Evolutionary conservation across 2,888 invertebrate species (phyloP).

Genomic region (Caenorhabditis sulstoni): DNA sequence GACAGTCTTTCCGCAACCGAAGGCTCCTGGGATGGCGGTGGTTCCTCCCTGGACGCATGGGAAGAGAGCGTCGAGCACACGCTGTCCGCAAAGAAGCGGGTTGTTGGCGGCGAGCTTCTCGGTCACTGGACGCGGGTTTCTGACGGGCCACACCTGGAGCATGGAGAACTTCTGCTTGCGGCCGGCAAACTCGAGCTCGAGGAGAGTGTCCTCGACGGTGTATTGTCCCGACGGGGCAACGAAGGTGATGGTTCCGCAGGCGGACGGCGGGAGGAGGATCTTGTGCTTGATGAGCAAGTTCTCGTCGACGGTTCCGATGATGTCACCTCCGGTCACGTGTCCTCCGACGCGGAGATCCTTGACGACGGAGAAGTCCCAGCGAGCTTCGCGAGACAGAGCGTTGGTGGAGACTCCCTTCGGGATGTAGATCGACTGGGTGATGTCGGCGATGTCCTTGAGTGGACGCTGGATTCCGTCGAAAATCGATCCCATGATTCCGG

Average conservation of each 20-base stretch:
- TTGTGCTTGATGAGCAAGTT: constrained; percentile 97
- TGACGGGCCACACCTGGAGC: constrained; percentile 98
- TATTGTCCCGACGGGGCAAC: constrained; percentile 95
- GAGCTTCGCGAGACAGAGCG: constrained; percentile 87
- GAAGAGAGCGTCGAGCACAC: constrained; percentile 97
- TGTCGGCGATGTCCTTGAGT: constrained; percentile 92
- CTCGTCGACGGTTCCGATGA: constrained; percentile 96
- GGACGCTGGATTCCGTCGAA: constrained; percentile 99
- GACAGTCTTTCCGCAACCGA: constrained; percentile 99
- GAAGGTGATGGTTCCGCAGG: constrained; percentile 96
- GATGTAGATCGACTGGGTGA: constrained; percentile 97
- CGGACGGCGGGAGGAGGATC: constrained; percentile 93
- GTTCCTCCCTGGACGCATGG: constrained; percentile 86
- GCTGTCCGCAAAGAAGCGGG: constrained; percentile 96
- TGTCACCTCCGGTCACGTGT: constrained; percentile 96
- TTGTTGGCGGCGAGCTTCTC: constrained; percentile 99
- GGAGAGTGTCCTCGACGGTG: constrained; percentile 92
- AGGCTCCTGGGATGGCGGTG: constrained; percentile 85
- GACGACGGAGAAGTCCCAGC: constrained; percentile 93
- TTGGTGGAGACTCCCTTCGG: constrained; percentile 96
- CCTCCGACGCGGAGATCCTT: constrained; percentile 87
- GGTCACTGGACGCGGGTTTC: constrained; percentile 95
- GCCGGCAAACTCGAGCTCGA: constrained; percentile 99
- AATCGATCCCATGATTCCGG: constrained; percentile 98
- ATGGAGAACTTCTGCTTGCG: constrained; percentile 92